A percentile compares a stretch with the other conserved stretches of the same genome.
Conservation (phyloP, 2,797 vertebrate species). For the Potorous gilbertii region DNA sequence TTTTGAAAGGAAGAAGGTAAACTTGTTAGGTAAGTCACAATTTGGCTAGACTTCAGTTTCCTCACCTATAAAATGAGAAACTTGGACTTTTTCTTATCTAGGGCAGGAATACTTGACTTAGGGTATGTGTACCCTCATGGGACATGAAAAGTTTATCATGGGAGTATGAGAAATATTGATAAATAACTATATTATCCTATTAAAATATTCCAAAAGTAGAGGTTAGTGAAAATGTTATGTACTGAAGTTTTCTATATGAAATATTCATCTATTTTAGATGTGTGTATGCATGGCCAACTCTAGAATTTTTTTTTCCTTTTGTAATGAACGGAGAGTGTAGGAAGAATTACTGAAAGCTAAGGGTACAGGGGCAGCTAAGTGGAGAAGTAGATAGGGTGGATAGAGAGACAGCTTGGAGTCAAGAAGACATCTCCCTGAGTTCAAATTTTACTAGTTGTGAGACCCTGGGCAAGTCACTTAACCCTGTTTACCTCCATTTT, state of each 20-base stretch:
- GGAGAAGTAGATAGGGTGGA: neutral
- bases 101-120: neutral
- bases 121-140: neutral
- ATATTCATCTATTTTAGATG: neutral
- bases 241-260: neutral
- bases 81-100: neutral
- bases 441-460: neutral
- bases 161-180: neutral
- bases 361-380: neutral
- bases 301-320: neutral
- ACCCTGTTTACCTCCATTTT: neutral
- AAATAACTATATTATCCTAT: neutral
- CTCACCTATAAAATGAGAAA: neutral
- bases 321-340: neutral
- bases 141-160: neutral
- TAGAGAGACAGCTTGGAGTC: neutral
- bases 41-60: neutral
- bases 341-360: neutral
- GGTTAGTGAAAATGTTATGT: neutral
- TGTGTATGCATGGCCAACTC: neutral
- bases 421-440: neutral
- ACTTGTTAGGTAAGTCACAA: neutral
- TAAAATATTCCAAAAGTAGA: neutral
- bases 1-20: accelerated
- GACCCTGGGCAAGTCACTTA: neutral